Conservation (phyloP, 2,797 vertebrate genomes). For the Austrolebias charrua region DNA sequence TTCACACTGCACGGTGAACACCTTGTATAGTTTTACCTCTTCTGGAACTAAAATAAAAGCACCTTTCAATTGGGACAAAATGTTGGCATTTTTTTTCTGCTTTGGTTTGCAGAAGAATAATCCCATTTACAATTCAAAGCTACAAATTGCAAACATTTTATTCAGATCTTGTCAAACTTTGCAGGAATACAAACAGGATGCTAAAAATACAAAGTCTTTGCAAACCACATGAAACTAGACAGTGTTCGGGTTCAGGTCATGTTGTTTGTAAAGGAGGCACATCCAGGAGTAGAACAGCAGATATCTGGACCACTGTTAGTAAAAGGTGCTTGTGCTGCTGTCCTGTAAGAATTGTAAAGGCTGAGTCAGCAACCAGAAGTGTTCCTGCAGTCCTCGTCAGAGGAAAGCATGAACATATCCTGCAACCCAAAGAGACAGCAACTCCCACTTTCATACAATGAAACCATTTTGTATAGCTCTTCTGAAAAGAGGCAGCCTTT, state of each 20-base stretch:
- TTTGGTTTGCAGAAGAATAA: slow-evolving; percentile 10
- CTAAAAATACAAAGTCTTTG: background rate
- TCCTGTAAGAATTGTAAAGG: slow-evolving; percentile 47
- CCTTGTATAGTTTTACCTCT: slow-evolving; percentile 35
- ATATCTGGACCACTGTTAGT: slow-evolving; percentile 58
- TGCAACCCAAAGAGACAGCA: slow-evolving; percentile 53
- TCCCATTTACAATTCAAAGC: slow-evolving; percentile 3
- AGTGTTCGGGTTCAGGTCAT: too few relatives aligned
- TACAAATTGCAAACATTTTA: slow-evolving; percentile 1
- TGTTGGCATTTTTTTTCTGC: slow-evolving; percentile 10
- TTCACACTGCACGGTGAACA: slow-evolving; percentile 49
- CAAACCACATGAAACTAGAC: too few relatives aligned
- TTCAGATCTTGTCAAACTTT: background rate
- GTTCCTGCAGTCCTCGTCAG: slow-evolving; percentile 50
- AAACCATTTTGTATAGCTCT: slow-evolving; percentile 44
- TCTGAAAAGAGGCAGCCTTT: slow-evolving; percentile 24
- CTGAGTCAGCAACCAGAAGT: slow-evolving; percentile 66
- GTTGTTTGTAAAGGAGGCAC: slow-evolving; percentile 31
- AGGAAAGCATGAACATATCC: slow-evolving; percentile 64
- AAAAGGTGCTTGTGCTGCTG: slow-evolving; percentile 44
- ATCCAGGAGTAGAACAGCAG: slow-evolving; percentile 43
- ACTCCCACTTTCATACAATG: slow-evolving; percentile 50
- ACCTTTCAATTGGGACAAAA: slow-evolving; percentile 22
- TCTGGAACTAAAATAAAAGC: slow-evolving; percentile 30
- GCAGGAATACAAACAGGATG: too few relatives aligned